Conservation (phyloP, 2,888 invertebrate species). For the Limulus polyphemus region DNA sequence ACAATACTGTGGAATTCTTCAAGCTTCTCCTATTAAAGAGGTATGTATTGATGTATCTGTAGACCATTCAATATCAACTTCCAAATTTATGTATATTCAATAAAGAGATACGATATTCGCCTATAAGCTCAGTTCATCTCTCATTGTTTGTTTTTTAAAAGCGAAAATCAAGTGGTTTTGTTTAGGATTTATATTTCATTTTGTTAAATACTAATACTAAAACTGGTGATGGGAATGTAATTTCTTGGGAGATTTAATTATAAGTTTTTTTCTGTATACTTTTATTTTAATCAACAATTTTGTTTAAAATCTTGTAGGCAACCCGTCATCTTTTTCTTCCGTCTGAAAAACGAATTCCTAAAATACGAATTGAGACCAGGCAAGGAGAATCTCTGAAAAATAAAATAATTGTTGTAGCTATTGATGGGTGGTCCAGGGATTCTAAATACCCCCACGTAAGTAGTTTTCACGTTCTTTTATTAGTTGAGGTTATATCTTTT, state of each 20-base stretch:
- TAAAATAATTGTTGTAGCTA: constrained; percentile 84
- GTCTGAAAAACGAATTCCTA: constrained; percentile 83
- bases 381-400: constrained; percentile 64
- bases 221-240: not conserved
- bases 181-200: too few species aligned
- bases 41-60: constrained; percentile 26
- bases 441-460: constrained; percentile 62
- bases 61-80: not conserved
- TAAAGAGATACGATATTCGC: too few species aligned
- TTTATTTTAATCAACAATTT: constrained; percentile 2
- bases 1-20: constrained; percentile 91
- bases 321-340: constrained; percentile 78
- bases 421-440: constrained; percentile 90
- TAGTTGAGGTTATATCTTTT: too few species aligned
- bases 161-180: too few species aligned
- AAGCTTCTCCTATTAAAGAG: constrained; percentile 53
- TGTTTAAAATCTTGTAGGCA: constrained; percentile 26
- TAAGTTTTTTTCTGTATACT: not conserved
- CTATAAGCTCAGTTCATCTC: too few species aligned
- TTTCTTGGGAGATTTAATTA: not conserved
- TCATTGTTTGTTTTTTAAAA: too few species aligned
- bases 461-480: not conserved
- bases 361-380: constrained; percentile 87
- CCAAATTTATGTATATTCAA: too few species aligned
- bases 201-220: not conserved